phyloP scores from a whole-genome alignment of 2,113 vertebrate genomes.

The Phalacrocorax pelagicus region DNA sequence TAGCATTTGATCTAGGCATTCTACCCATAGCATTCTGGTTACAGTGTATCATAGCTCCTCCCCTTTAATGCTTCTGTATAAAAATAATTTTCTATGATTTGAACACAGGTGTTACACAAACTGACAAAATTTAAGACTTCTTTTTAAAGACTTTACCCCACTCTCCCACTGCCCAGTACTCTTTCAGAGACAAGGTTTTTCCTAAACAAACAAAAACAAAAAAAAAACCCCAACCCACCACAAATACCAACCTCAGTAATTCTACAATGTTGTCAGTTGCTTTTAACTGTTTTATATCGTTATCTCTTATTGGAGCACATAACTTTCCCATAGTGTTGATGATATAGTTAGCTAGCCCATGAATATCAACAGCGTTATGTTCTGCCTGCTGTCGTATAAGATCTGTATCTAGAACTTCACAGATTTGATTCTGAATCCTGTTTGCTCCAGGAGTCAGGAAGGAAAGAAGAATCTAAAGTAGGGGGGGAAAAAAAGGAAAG shows the following conservation, averaged over 20 bases:
- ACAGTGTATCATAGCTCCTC: background rate
- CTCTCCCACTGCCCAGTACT: background rate
- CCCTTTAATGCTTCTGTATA: background rate
- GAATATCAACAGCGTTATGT: constrained; percentile 88
- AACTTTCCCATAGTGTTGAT: constrained; percentile 91
- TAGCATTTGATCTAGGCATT: background rate
- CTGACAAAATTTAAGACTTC: background rate
- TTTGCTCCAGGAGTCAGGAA: constrained; percentile 90
- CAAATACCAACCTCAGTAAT: constrained; percentile 76
- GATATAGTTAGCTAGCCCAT: constrained; percentile 86
- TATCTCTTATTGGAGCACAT: constrained; percentile 87
- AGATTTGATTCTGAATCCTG: constrained; percentile 89
- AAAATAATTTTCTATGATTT: background rate
- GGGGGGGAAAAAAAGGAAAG: background rate
- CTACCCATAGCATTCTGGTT: background rate
- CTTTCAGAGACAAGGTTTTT: background rate
- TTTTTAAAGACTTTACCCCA: background rate
- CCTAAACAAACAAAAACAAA: background rate
- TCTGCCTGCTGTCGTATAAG: constrained; percentile 91
- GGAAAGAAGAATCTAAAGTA: constrained; percentile 84
- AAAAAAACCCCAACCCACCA: too few relatives aligned
- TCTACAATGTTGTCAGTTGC: constrained; percentile 80
- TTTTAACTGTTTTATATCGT: constrained; percentile 85
- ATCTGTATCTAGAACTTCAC: constrained; percentile 89
- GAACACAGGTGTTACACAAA: background rate